Evolutionary conservation across 1,140 invertebrate species (phyloP), one percentile per base, ranked within the genome.

Genomic region (Leptopilina boulardi): DNA sequence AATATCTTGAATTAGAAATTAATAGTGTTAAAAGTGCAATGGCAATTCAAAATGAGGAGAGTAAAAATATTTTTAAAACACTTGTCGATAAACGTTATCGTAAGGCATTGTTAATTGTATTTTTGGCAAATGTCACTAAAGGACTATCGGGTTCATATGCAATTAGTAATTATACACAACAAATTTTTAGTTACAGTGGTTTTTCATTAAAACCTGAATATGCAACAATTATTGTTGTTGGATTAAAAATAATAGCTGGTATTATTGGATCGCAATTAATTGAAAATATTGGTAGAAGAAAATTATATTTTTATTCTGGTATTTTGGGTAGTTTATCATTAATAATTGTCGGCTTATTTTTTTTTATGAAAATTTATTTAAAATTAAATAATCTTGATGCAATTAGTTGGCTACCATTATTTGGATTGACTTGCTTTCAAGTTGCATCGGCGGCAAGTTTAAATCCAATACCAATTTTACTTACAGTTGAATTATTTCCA

Each of bases 181-280:
- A 66, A 23, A 66, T 66, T 66, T 66, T 66, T 23, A 66, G 13
- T n/a, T 26, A 66, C 21, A 66, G 59, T 66, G 59, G 26, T 34
- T 66, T 66, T 30, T 15, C 59, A 9, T 5, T 66, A 1, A 30
- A 13, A 66, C 23, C 59, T 5, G 59, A 66, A n/a, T 66, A 66
- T 26, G 26, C 59, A 11, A 66, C 59, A 23, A 66, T 66, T n/a
- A 23, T 34, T 6, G 59, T 66, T 30, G 59, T 30, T n/a, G 59
- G 4, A 30, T 26, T 66, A 23, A 66, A 66, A 66, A 66, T 66
- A 13, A 23, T 66, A 15, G 59, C 23, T 30, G 23, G 21, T 5
- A 13, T 66, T 66, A 6, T 30, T n/a, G 59, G 59, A 15, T 66
- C 59, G 0, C 59, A 66, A 15, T 66, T 66, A 1, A 66, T 66